Evolutionary conservation across 2,888 invertebrate genomes (phyloP).

Genomic region (Ennomos erosarius): DNA sequence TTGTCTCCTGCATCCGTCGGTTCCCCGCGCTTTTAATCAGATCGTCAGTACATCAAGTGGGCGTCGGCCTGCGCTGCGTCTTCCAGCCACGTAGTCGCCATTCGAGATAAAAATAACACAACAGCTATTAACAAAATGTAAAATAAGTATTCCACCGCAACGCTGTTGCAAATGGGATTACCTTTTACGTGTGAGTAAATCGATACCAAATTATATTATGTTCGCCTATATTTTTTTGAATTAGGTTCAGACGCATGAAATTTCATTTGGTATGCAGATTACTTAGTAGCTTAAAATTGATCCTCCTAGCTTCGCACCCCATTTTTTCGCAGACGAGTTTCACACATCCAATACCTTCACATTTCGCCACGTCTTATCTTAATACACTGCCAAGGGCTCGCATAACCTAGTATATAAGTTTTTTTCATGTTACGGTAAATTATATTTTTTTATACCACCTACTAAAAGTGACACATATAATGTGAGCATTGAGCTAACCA

Average conservation of each 20-base stretch:
- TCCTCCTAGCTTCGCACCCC: conserved; percentile 17
- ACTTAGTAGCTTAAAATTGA: conserved; percentile 18
- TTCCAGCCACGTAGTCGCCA: too few relatives aligned
- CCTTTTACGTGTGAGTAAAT: too few relatives aligned
- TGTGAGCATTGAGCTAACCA: too few relatives aligned
- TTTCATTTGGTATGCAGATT: conserved; percentile 34
- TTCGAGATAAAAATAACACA: too few relatives aligned
- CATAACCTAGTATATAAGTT: conserved; percentile 26
- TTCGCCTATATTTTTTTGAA: conserved; percentile 4
- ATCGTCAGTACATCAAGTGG: too few relatives aligned
- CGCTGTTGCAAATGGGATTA: too few relatives aligned
- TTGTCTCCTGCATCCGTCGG: too few relatives aligned
- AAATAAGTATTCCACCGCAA: too few relatives aligned
- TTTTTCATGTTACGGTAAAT: conserved; percentile 23
- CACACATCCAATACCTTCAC: conserved; percentile 30
- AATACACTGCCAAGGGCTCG: conserved; percentile 25
- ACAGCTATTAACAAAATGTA: too few relatives aligned
- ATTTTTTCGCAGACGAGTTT: conserved; percentile 26
- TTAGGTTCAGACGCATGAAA: conserved; percentile 11
- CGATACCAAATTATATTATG: background rate
- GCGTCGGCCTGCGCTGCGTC: too few relatives aligned
- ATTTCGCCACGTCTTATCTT: conserved; percentile 32
- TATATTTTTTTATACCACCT: background rate
- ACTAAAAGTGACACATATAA: too few relatives aligned
- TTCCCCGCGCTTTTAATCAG: too few relatives aligned